Conservation (phyloP, 2,888 invertebrate genomes). For the Dendrolimus pini region DNA sequence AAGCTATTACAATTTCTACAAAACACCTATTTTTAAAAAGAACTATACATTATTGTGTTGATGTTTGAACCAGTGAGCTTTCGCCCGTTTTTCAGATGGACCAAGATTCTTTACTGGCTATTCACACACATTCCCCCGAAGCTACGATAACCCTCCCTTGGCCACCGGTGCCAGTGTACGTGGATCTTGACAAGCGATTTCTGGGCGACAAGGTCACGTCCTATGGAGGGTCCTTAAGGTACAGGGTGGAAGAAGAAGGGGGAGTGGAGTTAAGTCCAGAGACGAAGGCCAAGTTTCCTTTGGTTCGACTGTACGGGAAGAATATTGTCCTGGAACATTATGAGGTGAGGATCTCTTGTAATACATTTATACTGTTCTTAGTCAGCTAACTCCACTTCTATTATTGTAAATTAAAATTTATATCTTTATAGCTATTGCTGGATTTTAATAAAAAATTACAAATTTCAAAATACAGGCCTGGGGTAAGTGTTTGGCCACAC, state of each 20-base stretch:
- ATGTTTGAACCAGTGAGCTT: too few species aligned
- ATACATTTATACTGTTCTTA: too few species aligned
- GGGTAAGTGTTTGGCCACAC: too few species aligned
- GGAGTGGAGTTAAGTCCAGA: slow-evolving; percentile 74
- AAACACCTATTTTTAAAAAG: too few species aligned
- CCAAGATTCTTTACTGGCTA: slow-evolving; percentile 50
- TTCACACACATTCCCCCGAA: slow-evolving; percentile 53
- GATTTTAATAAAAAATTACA: too few species aligned
- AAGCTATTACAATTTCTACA: too few species aligned
- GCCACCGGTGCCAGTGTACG: slow-evolving; percentile 84
- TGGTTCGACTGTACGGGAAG: slow-evolving; percentile 89
- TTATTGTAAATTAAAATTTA: too few species aligned
- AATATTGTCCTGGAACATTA: slow-evolving; percentile 86
- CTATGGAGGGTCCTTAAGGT: slow-evolving; percentile 92
- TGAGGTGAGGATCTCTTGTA: slow-evolving; percentile 41
- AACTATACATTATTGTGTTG: too few species aligned
- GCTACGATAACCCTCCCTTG: slow-evolving; percentile 59
- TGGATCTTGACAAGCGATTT: slow-evolving; percentile 87
- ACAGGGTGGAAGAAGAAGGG: slow-evolving; percentile 82
- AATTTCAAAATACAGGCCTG: too few species aligned
- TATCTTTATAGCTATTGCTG: too few species aligned
- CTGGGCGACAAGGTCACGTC: slow-evolving; percentile 92
- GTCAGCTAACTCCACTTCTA: too few species aligned
- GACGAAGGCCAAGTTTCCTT: slow-evolving; percentile 80
- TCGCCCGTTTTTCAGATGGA: slow-evolving; percentile 38